Evolutionary conservation across 2,797 vertebrate genomes (phyloP).

Genomic region (Acrossocheilus fasciatus): DNA sequence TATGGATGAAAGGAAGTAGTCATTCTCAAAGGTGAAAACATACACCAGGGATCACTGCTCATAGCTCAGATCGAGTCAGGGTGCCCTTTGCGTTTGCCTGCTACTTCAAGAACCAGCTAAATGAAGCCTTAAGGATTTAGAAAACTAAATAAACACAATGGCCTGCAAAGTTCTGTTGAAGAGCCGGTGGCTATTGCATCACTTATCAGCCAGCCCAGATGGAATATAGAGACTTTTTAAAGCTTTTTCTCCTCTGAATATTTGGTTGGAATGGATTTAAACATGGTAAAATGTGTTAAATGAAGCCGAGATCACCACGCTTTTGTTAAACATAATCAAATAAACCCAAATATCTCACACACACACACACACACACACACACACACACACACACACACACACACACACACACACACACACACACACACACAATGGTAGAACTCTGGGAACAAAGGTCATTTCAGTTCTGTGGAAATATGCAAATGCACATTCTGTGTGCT

Average conservation of each 20-base stretch:
- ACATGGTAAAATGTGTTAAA: slow-evolving; percentile 3
- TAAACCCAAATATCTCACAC: slow-evolving; percentile 5
- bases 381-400: no score
- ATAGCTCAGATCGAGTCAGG: neutral
- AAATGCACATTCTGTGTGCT: neutral
- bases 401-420: neutral
- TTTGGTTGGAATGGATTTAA: neutral
- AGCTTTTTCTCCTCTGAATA: neutral
- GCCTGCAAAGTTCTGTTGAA: slow-evolving; percentile 14
- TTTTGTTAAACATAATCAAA: neutral
- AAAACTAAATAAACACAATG: slow-evolving; percentile 16
- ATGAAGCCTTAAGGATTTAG: neutral
- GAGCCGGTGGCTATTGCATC: neutral
- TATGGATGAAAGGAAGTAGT: neutral
- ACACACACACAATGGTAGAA: neutral
- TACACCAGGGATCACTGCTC: slow-evolving; percentile 11
- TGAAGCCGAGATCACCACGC: neutral
- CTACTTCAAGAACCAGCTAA: slow-evolving; percentile 16
- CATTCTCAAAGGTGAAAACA: slow-evolving; percentile 2
- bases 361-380: no score
- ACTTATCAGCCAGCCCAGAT: slow-evolving; percentile 13
- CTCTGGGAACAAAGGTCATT: neutral
- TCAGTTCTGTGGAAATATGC: slow-evolving; percentile 7
- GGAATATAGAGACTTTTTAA: neutral
- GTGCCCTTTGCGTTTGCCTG: slow-evolving; percentile 2